phyloP scores from a whole-genome alignment of 2,113 vertebrate genomes.

The Muscicapa adusta region DNA sequence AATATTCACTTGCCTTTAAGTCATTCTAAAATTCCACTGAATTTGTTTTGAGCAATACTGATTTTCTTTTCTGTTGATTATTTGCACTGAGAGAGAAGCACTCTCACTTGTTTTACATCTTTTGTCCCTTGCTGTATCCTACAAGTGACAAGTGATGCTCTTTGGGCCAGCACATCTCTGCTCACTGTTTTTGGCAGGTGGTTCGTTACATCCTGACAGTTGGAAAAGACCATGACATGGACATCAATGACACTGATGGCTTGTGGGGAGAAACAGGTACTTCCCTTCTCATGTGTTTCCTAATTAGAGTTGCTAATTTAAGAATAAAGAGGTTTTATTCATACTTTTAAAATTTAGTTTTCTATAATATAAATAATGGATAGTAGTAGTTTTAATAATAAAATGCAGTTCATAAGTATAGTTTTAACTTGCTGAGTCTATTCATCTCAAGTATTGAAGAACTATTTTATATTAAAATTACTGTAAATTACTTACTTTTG shows the following conservation, averaged over 20 bases:
- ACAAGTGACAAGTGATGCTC: not conserved
- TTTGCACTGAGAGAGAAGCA: not conserved
- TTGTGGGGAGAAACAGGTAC: conserved; percentile 99
- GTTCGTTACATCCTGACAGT: conserved; percentile 82
- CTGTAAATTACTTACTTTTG: not conserved
- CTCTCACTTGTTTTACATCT: not conserved
- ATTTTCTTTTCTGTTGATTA: not conserved
- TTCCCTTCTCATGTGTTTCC: not conserved
- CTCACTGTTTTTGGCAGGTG: conserved; percentile 79
- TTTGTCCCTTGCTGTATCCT: not conserved
- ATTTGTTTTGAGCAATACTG: not conserved
- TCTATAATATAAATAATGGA: not conserved
- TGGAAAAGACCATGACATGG: conserved; percentile 80
- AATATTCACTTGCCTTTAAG: not conserved
- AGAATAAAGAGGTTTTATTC: not conserved
- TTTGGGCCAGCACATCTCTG: conserved; percentile 7
- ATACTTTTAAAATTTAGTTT: not conserved
- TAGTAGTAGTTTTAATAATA: not conserved
- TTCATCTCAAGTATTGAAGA: not conserved
- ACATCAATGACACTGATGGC: conserved; percentile 89
- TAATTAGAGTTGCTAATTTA: not conserved
- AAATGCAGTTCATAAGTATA: not conserved
- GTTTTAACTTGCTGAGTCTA: not conserved
- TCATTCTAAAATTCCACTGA: not conserved
- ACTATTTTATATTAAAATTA: not conserved